These are phyloP conservation scores for Catostylus mosaicus DNA, from an alignment of 30 jellyfish, hydroid and myxozoan species.

Conservation along the genomic window DNA sequence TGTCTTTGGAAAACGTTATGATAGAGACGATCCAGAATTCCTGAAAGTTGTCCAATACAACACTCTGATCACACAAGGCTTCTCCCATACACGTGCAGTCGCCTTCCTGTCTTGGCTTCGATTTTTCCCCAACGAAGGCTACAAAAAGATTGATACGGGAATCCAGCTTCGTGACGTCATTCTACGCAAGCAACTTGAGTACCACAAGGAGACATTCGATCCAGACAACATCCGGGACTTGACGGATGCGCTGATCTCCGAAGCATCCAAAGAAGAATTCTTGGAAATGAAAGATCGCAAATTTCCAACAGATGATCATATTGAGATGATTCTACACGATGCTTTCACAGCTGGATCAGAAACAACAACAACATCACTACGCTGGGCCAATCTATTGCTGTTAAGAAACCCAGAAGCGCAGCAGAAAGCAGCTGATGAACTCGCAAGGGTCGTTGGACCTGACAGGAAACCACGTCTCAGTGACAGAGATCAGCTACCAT, in stretches of 20 bases:
- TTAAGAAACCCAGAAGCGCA: slow-evolving; percentile 74
- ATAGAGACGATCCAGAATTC: slow-evolving; percentile 79
- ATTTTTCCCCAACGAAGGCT: slow-evolving; percentile 54
- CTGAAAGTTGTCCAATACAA: slow-evolving; percentile 41
- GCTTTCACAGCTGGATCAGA: slow-evolving; percentile 81
- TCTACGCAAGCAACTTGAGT: slow-evolving; percentile 52
- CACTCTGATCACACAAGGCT: slow-evolving; percentile 49
- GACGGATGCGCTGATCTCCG: slow-evolving; percentile 72
- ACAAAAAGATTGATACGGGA: slow-evolving; percentile 24
- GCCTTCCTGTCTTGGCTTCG: slow-evolving; percentile 63
- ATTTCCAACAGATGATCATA: slow-evolving; percentile 56
- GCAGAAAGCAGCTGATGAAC: slow-evolving; percentile 69
- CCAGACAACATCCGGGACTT: slow-evolving; percentile 69
- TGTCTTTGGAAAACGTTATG: slow-evolving; percentile 74
- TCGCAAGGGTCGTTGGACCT: slow-evolving; percentile 40
- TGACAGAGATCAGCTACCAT: slow-evolving; percentile 59
- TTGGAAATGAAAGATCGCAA: not conserved
- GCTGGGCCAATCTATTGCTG: slow-evolving; percentile 69
- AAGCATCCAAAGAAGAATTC: slow-evolving; percentile 39
- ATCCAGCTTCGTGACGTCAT: slow-evolving; percentile 51
- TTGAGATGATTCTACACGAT: slow-evolving; percentile 62
- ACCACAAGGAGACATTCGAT: slow-evolving; percentile 72
- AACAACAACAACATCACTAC: slow-evolving; percentile 70
- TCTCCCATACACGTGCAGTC: slow-evolving; percentile 41
- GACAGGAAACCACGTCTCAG: slow-evolving; percentile 51